Percentiles rank a stretch among this genome's conserved stretches.
Conservation (phyloP, 2,113 vertebrate genomes). For the Thalassoma bifasciatum region DNA sequence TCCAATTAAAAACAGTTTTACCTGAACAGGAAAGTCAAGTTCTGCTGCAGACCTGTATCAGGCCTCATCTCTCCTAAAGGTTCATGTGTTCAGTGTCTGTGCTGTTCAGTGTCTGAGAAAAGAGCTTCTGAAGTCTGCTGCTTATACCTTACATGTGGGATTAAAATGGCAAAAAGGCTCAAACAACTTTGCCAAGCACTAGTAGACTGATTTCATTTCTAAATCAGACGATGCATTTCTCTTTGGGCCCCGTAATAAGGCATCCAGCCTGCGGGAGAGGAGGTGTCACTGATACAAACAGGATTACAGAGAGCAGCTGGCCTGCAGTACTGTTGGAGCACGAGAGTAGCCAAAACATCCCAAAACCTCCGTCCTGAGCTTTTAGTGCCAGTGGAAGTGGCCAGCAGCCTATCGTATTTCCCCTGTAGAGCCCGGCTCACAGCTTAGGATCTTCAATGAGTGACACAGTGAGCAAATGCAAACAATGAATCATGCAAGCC, state of each 20-base stretch:
- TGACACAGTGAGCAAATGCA: conserved; percentile 52
- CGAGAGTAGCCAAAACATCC: conserved; percentile 53
- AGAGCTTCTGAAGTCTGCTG: conserved; percentile 28
- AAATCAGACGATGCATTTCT: conserved; percentile 52
- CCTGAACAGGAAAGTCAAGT: conserved; percentile 12
- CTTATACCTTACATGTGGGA: conserved; percentile 32
- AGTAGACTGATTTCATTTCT: conserved; percentile 63
- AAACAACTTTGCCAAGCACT: conserved; percentile 55
- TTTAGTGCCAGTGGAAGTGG: conserved; percentile 23
- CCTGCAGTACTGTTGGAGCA: conserved; percentile 2
- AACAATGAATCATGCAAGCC: conserved; percentile 2
- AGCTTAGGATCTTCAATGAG: conserved; percentile 39
- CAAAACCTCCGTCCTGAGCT: conserved; percentile 7
- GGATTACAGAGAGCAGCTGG: conserved; percentile 39
- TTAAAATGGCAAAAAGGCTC: conserved; percentile 42
- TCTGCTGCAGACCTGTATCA: conserved; percentile 23
- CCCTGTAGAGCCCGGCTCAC: conserved; percentile 5
- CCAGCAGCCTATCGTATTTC: conserved; percentile 48
- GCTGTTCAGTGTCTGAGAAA: conserved; percentile 35
- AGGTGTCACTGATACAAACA: conserved; percentile 39
- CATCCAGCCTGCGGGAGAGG: conserved; percentile 39
- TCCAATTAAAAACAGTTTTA: conserved; percentile 46
- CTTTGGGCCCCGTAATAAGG: conserved; percentile 40
- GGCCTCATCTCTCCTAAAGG: conserved; percentile 17
- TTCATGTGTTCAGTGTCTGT: conserved; percentile 28